Evolutionary conservation across 2,113 vertebrate genomes (phyloP), one percentile per base, ranked within the genome.

Genomic region (Otus sunia): DNA sequence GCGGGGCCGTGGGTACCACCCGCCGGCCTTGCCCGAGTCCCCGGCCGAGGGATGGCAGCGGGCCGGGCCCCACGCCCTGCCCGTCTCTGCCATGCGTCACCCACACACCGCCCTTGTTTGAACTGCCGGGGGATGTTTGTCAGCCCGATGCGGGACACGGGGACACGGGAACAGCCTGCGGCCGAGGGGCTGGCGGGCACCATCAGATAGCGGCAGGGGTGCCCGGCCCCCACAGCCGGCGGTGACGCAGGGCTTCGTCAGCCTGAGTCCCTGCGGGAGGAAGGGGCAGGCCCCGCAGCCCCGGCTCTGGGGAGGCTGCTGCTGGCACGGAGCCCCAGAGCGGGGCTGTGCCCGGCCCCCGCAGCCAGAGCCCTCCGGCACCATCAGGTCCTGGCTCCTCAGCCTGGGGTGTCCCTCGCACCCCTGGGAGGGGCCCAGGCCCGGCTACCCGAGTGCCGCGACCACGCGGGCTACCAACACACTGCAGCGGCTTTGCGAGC

Each of bases 81-180:
- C 86, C 19, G 0, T 36, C 73, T 52, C 37, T 3, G 25, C 72
- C 64, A 9, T 94, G 84, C 66, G 84, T 96, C 94, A 96, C 26
- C 15, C 52, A 39, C 79, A 8, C 89, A 81, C 89, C 84, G 1
- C 92, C 96, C 81, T 93, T 96, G 93, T 96, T 96, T 97, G 94
- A 96, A 84, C 69, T 91, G 86, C 93, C 76, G 23, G 63, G 59
- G 49, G 68, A 36, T 20, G 19, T 80, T 63, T 68, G 86, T 52
- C 63, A 77, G 86, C 75, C 50, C 87, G 80, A 91, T 73, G 86
- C 50, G 19, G 45, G 80, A 43, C 1, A 0, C 6, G 4, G 95
- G 82, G 62, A 86, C 26, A 34, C 49, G 86, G 59, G 60, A 96
- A 96, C 95, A 94, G 80, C 76, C 94, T 62, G 86, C 6, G 10